Percentiles rank a stretch among this genome's conserved stretches.
Evolutionary conservation across 2,113 vertebrate species (phyloP).

Genomic region (Galeopterus variegatus): DNA sequence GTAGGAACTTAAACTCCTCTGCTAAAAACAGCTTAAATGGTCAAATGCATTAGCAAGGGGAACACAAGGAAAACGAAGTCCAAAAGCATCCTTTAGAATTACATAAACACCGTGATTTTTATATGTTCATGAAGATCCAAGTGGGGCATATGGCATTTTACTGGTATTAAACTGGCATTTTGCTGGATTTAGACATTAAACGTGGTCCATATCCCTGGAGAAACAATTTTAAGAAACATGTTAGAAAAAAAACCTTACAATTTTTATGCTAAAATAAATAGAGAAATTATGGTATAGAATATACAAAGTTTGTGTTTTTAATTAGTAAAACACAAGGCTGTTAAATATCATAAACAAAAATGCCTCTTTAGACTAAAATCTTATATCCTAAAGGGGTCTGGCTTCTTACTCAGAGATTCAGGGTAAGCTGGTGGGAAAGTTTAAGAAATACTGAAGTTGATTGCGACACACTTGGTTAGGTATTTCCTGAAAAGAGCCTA

Average conservation of each 20-base stretch:
- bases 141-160: neutral
- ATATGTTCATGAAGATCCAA: neutral
- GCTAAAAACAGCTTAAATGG: slow-evolving; percentile 7
- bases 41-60: neutral
- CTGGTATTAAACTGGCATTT: neutral
- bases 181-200: neutral
- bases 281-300: neutral
- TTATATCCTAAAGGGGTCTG: slow-evolving; percentile 7
- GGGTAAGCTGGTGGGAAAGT: slow-evolving; percentile 53
- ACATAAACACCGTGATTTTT: neutral
- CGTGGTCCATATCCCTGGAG: slow-evolving; percentile 1
- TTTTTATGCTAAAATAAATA: slow-evolving; percentile 61
- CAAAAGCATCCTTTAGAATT: neutral
- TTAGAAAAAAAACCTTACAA: slow-evolving; percentile 8
- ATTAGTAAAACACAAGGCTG: slow-evolving; percentile 58
- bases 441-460: slow-evolving; percentile 68
- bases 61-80: neutral
- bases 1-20: slow-evolving; percentile 21
- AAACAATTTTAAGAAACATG: slow-evolving; percentile 48
- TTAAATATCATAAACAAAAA: slow-evolving; percentile 53
- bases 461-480: slow-evolving; percentile 73
- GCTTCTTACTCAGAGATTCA: slow-evolving; percentile 56
- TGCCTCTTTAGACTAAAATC: slow-evolving; percentile 7
- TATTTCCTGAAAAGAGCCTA: slow-evolving; percentile 75
- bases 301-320: slow-evolving; percentile 56